Evolutionary conservation across 2,797 vertebrate genomes (phyloP), one percentile per base, ranked within the genome.

Genomic region (Gambelia wislizenii): DNA sequence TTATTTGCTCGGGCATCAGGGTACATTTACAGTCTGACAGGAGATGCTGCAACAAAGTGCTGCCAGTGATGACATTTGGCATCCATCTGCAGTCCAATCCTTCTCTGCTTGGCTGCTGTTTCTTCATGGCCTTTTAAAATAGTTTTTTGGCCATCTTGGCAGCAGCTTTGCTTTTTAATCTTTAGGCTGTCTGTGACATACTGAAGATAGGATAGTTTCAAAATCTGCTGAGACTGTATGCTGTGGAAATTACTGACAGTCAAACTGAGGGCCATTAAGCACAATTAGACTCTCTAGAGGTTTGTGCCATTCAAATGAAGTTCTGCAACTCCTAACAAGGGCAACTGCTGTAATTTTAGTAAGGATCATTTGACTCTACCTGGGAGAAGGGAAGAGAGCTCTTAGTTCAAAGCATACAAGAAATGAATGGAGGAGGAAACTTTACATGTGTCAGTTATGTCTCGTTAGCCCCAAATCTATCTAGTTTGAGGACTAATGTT

Each of bases 351-450:
- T 56, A 44, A 36, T 52, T 86, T 76, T 44, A 59, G 47, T 42
- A 72, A 83, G 61, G 27, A 39, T 91, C 81, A 91, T 93, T 92
- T 86, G 56, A 76, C 22, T 90, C 47, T 61, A 77, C 54, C 59
- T 0, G 80, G 39, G 86, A 77, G 27, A 92, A 85, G 90, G 47
- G 90, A 93, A 75, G 36, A 61, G 52, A 49, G 4, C 20, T 52
- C 87, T 64, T 20, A 20, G 36, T 75, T 33, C 25, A 20, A 79
- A 52, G 22, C 30, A 10, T 67, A 30, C 42, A 47, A 36, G 3
- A 76, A 76, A 22, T 72, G 33, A 52, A 70, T 36, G 64, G 20
- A 52, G 18, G 42, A 61, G 87, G 39, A 82, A 72, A 44, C 10
- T 14, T 80, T 30, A 54, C 10, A 36, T 9, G 0, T 25, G 59